A percentile compares a stretch with the other conserved stretches of the same genome.
Evolutionary conservation across 2,888 invertebrate species (phyloP).

Genomic region (Stenchaetothrips biformis): DNA sequence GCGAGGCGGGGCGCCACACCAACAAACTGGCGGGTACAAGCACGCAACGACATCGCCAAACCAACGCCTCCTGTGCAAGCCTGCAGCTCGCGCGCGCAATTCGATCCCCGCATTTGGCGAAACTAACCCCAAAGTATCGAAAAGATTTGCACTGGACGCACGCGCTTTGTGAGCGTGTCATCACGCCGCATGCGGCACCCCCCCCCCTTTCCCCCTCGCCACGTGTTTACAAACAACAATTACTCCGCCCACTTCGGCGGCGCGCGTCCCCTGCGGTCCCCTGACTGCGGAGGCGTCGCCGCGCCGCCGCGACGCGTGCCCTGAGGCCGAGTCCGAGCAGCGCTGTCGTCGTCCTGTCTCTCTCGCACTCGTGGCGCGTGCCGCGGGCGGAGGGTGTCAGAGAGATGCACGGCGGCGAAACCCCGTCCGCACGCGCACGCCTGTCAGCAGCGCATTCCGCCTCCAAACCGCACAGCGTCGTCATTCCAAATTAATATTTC

Average conservation of each 20-base stretch:
- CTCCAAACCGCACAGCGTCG: too few relatives aligned
- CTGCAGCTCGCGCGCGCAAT: too few relatives aligned
- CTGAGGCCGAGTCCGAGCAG: neutral
- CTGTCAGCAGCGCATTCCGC: neutral
- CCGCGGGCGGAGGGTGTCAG: too few relatives aligned
- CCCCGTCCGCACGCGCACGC: neutral
- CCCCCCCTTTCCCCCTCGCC: neutral
- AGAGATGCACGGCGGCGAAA: neutral
- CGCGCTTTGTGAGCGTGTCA: neutral
- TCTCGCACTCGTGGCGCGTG: neutral
- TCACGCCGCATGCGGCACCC: neutral
- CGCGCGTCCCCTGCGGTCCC: neutral
- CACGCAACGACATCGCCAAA: too few relatives aligned
- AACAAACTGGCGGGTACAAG: too few relatives aligned
- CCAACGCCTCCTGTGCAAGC: too few relatives aligned
- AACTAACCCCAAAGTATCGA: neutral
- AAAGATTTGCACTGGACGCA: neutral
- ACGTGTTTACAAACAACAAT: conserved; percentile 23
- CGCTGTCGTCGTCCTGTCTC: too few relatives aligned
- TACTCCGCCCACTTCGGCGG: conserved; percentile 13
- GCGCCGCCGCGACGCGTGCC: neutral
- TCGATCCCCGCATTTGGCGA: too few relatives aligned
- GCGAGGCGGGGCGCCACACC: too few relatives aligned
- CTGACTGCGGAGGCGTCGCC: neutral
- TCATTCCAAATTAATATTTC: neutral